Evolutionary conservation across 2,113 vertebrate species (phyloP), one percentile per base, ranked within the genome.

Genomic region (Tychaedon coryphoeus): DNA sequence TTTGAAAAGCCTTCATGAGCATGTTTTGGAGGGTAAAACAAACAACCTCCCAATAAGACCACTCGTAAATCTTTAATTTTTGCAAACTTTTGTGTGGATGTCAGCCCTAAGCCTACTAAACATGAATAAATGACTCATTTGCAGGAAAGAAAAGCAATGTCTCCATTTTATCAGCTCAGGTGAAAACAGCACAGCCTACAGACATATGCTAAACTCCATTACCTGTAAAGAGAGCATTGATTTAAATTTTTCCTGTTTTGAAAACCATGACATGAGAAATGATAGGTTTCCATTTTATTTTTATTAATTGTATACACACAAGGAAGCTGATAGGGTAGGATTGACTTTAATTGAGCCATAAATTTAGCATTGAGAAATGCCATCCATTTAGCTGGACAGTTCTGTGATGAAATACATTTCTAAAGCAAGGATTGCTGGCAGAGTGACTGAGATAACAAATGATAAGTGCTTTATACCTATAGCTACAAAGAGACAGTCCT

Each of bases 221-320:
- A 93, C 69, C 81, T 96, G 69, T 24, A 92, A 94, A 97, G 29
- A 48, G 50, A 84, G 5, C 9, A 50, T 4, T 79, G 71, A 89
- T 93, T 95, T 95, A 86, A 73, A 64, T 91, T 94, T 89, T 85
- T 73, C 42, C 45, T 88, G 31, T 91, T 96, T 91, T 88, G 79
- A 81, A 60, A 45, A 83, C n/a, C 29, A 14, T 72, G 69, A 95
- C 86, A 93, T 40, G 83, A 93, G 40, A 95, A 94, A 95, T 92
- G 2, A 96, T 90, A 70, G 45, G n/a, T 92, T 93, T 89, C 87
- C 56, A 76, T 88, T 96, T 97, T 97, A 89, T 94, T 97, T 96
- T 80, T 96, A 95, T 98, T 98, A 98, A 98, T 98, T 98, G 96
- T 90, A 93, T 82, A 77, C 88, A 97, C 73, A 96, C 81, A 91